Evolutionary conservation across 64 coral and sea anemone species (phyloP).

Genomic region (Stichodactyla helianthus): DNA sequence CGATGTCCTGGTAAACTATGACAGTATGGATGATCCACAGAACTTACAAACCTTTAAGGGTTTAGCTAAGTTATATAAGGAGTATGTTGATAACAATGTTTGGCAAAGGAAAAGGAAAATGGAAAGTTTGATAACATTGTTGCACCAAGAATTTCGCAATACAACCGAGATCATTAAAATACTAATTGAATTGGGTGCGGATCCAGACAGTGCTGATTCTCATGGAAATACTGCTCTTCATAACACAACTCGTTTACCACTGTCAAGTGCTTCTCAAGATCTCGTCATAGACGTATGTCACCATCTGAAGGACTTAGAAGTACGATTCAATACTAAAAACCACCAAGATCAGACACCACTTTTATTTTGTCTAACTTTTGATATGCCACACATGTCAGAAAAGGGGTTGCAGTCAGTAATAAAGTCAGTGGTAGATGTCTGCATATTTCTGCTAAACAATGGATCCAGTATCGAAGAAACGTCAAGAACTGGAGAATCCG

Average conservation of each 20-base stretch:
- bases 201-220: background rate
- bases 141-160: background rate
- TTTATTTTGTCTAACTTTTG: background rate
- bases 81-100: background rate
- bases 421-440: too few species aligned
- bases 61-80: background rate
- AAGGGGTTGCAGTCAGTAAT: too few species aligned
- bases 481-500: too few species aligned
- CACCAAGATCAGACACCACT: background rate
- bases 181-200: background rate
- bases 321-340: background rate
- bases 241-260: background rate
- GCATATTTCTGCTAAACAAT: too few species aligned
- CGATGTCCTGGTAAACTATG: background rate
- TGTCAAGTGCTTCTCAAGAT: background rate
- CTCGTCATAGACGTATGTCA: background rate
- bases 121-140: background rate
- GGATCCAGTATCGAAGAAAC: too few species aligned
- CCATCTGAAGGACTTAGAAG: background rate
- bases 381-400: background rate
- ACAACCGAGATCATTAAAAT: background rate
- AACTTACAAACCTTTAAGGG: background rate
- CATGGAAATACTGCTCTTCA: background rate
- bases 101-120: background rate
- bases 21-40: background rate